Conservation (phyloP, 2,113 vertebrate species). For the Megaceryle maxima region DNA sequence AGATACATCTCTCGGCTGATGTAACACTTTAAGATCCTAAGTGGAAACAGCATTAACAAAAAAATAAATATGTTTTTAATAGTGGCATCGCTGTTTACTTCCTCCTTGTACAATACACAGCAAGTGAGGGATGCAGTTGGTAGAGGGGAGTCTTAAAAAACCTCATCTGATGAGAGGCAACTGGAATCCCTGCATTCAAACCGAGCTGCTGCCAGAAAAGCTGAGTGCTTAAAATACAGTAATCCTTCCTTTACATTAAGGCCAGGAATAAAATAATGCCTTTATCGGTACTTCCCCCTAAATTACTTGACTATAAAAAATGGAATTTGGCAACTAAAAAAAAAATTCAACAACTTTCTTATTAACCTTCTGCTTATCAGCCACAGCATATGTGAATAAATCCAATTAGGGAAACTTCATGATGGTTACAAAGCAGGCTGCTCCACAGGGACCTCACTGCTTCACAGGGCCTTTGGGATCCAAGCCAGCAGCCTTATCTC, state of each 20-base stretch:
- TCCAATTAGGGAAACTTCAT: constrained; percentile 43
- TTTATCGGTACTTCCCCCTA: neutral
- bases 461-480: neutral
- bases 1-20: neutral
- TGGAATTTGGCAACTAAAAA: constrained; percentile 19
- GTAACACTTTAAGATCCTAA: neutral
- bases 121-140: neutral
- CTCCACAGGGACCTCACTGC: neutral
- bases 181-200: neutral
- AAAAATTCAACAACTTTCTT: neutral
- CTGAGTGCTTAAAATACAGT: neutral
- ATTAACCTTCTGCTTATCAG: constrained; percentile 56
- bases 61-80: neutral
- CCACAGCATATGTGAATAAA: constrained; percentile 28
- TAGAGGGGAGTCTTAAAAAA: neutral
- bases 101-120: fast-evolving
- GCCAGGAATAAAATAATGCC: neutral
- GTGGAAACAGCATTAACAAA: neutral
- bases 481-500: neutral
- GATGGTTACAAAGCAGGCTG: constrained; percentile 3
- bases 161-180: neutral
- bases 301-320: neutral
- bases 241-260: neutral
- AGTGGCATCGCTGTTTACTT: neutral
- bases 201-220: neutral